phyloP scores from a whole-genome alignment of 1,140 invertebrate genomes.

The Drosophila funebris region DNA sequence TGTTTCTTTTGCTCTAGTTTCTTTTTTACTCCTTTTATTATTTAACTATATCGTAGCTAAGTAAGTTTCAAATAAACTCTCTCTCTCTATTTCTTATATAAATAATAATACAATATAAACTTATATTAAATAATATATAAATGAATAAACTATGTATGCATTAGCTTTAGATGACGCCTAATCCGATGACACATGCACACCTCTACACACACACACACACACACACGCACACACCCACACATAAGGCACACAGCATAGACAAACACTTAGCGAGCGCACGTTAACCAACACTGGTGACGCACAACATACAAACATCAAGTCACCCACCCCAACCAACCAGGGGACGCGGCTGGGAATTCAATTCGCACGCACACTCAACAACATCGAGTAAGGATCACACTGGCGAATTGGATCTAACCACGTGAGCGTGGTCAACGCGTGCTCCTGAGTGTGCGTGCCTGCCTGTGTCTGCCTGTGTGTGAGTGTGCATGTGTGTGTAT shows the following conservation, averaged over 20 bases:
- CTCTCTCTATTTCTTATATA: conserved; percentile 14
- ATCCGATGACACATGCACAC: conserved; percentile 1
- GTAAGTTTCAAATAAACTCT: conserved; percentile 18
- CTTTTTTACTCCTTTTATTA: not conserved
- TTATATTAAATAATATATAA: conserved; percentile 12
- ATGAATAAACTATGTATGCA: conserved; percentile 31
- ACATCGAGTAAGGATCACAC: conserved; percentile 45
- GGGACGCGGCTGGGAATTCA: conserved; percentile 3
- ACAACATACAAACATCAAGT: conserved; percentile 38
- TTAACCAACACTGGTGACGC: conserved; percentile 24
- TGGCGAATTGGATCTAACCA: conserved; percentile 8
- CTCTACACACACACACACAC: conserved; percentile 1
- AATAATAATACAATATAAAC: conserved; percentile 43
- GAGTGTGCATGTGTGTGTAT: not conserved
- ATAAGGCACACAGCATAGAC: not conserved
- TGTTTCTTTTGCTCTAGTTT: not conserved
- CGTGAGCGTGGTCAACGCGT: not conserved
- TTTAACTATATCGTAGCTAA: conserved; percentile 18
- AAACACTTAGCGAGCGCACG: conserved; percentile 7
- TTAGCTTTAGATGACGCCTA: conserved; percentile 24
- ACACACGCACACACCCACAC: not conserved
- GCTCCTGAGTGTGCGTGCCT: not conserved
- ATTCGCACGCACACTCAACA: conserved; percentile 28
- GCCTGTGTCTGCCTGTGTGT: not conserved
- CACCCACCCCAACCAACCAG: conserved; percentile 35